These are phyloP conservation scores for Phortica magna DNA, from an alignment of 2,888 invertebrate species.

Conservation along the genomic window DNA sequence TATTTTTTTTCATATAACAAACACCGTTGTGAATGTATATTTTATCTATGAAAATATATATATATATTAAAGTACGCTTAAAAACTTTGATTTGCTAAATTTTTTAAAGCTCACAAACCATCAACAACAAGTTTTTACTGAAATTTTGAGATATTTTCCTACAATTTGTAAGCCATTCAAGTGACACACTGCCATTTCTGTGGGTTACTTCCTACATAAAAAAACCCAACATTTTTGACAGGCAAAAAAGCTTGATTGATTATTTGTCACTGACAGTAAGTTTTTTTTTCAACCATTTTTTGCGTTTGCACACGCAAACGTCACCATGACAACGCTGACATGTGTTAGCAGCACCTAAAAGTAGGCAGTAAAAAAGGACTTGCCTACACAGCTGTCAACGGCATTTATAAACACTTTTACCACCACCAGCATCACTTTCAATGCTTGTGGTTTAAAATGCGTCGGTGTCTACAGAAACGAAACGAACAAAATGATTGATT, in stretches of 20 bases:
- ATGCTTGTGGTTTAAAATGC: conserved; percentile 45
- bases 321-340: background rate
- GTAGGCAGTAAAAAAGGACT: background rate
- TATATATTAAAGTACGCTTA: too few relatives aligned
- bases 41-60: too few relatives aligned
- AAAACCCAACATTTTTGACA: background rate
- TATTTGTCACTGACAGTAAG: conserved; percentile 45
- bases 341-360: background rate
- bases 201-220: background rate
- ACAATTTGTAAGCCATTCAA: too few relatives aligned
- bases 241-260: conserved; percentile 62
- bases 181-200: background rate
- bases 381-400: background rate
- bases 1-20: too few relatives aligned
- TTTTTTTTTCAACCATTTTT: background rate
- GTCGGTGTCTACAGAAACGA: background rate
- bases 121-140: too few relatives aligned
- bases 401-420: background rate
- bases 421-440: conserved; percentile 38
- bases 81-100: too few relatives aligned
- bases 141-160: too few relatives aligned
- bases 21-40: too few relatives aligned
- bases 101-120: too few relatives aligned
- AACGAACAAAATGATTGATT: conserved; percentile 2
- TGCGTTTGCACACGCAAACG: background rate